Evolutionary conservation across 2,113 vertebrate genomes (phyloP), one percentile per base, ranked within the genome.

Genomic region (Oreochromis aureus): DNA sequence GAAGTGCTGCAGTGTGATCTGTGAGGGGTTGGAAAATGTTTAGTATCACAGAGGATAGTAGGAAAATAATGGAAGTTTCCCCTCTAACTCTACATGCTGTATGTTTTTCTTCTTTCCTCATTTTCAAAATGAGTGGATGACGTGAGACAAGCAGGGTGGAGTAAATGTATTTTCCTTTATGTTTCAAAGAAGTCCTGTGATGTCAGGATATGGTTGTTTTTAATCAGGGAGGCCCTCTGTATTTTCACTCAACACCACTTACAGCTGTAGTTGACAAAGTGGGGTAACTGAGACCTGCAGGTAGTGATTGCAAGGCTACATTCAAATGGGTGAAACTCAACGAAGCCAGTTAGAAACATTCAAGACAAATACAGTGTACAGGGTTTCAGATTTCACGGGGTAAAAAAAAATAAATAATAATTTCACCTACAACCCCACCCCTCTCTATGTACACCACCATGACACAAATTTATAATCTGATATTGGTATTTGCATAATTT

Each of bases 401-500:
- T 7, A 51, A 51, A 82, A 48, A 34, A 82, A 82, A 10, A 66
- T 13, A 66, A 39, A 32, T 12, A 1, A 24, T n/a, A 18, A 66
- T 63, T 54, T 9, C 34, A 85, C 10, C 36, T 12, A 48, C 8
- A 22, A 12, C 19, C 44, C 18, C 54, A 53, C 30, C 10, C 34
- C 2, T 66, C 15, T 55, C 10, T 78, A 36, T 4, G 10, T 71
- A 39, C 5, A 10, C 36, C 9, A 44, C 55, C 24, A 30, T 24
- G 4, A 19, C 51, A 55, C n/a, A 27, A 32, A 71, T 56, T 71
- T 58, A 82, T 88, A 92, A 92, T 89, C n/a, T 88, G 55, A 91
- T 93, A 91, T 86, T 81, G 79, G 83, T n/a, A 93, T 94, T 94
- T 91, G 54, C 91, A 94, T 94, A 94, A 95, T 93, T 93, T 86